Evolutionary conservation across 2,113 vertebrate genomes (phyloP).

Genomic region (Prunella himalayana): DNA sequence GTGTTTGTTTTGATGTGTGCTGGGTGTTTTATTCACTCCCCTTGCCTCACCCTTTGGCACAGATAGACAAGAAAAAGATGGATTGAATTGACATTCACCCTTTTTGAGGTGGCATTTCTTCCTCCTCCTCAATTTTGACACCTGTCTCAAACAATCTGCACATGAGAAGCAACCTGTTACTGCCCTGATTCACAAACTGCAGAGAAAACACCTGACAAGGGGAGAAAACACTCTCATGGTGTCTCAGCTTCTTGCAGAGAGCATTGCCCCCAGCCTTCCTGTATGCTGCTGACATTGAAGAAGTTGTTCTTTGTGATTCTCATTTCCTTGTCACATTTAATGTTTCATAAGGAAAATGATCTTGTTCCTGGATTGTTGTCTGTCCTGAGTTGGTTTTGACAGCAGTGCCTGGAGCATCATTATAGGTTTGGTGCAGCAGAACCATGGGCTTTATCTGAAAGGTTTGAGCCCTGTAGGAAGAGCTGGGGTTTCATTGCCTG

Average conservation of each 20-base stretch:
- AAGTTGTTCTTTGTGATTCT: neutral
- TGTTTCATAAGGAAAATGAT: neutral
- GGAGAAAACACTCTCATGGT: neutral
- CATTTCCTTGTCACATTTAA: neutral
- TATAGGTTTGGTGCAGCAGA: neutral
- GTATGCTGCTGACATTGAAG: neutral
- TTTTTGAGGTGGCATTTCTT: neutral
- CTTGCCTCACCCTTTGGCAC: neutral
- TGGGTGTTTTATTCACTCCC: neutral
- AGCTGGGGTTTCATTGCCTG: neutral
- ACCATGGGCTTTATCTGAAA: neutral
- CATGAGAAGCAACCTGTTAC: neutral
- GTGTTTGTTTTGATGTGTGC: neutral
- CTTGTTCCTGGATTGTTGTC: neutral
- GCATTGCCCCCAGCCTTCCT: neutral
- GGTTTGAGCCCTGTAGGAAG: neutral
- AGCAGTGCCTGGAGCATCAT: neutral
- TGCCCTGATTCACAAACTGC: neutral
- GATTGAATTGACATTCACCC: neutral
- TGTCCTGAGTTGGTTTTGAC: neutral
- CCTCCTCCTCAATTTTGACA: neutral
- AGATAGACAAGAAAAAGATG: neutral
- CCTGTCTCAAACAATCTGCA: neutral
- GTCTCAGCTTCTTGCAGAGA: neutral
- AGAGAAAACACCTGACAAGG: neutral